Evolutionary conservation across 2,797 vertebrate species (phyloP).

Genomic region (Enteromius unitaeniatus): DNA sequence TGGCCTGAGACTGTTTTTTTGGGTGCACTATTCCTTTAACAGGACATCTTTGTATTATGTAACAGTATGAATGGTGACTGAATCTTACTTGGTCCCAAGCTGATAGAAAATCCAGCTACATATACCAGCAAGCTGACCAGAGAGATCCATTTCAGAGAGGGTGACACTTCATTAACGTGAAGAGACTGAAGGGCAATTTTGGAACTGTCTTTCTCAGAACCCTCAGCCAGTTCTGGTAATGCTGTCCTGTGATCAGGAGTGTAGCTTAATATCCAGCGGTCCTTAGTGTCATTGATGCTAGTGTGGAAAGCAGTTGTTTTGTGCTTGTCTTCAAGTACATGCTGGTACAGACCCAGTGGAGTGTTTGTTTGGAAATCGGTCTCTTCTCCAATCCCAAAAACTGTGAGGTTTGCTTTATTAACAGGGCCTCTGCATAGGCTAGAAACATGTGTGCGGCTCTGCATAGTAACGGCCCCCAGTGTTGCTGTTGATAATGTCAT

Average conservation of each 20-base stretch:
- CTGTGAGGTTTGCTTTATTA: constrained; percentile 15
- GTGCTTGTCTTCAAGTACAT: constrained; percentile 41
- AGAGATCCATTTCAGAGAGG: constrained; percentile 87
- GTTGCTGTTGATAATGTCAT: constrained; percentile 86
- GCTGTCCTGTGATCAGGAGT: constrained; percentile 43
- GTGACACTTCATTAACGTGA: constrained; percentile 65
- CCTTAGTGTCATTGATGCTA: constrained; percentile 42
- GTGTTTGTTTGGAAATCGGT: constrained; percentile 40
- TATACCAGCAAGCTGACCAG: constrained; percentile 90
- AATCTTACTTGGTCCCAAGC: constrained; percentile 95
- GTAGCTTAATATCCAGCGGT: constrained; percentile 40
- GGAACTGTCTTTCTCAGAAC: constrained; percentile 39
- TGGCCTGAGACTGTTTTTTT: background rate
- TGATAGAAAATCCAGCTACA: constrained; percentile 92
- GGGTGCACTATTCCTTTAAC: background rate
- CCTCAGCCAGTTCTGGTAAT: constrained; percentile 17
- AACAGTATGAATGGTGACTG: background rate
- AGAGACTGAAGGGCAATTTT: constrained; percentile 40
- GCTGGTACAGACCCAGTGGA: constrained; percentile 46
- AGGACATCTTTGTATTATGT: background rate
- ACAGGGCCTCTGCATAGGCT: constrained; percentile 82
- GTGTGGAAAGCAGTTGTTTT: constrained; percentile 1
- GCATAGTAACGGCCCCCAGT: constrained; percentile 84
- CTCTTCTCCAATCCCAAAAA: constrained; percentile 60
- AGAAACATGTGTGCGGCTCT: constrained; percentile 85